Evolutionary conservation across 2,888 invertebrate genomes (phyloP).

Genomic region (Lysandra coridon): DNA sequence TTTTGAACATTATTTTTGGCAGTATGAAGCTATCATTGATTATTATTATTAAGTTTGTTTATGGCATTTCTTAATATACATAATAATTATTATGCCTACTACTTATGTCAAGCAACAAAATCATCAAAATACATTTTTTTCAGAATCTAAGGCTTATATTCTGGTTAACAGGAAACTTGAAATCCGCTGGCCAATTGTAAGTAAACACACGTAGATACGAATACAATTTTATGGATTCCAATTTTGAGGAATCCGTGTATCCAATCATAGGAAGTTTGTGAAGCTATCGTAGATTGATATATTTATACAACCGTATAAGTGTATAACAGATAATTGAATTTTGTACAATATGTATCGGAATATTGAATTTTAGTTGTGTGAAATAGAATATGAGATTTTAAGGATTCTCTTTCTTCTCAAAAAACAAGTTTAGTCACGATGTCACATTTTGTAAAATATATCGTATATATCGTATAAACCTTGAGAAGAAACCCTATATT

Average conservation of each 20-base stretch:
- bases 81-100: too few relatives aligned
- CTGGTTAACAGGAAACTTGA: background rate
- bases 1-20: too few relatives aligned
- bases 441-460: too few relatives aligned
- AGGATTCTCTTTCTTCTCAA: background rate
- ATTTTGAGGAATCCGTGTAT: constrained; percentile 42
- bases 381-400: background rate
- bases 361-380: background rate
- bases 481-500: too few relatives aligned
- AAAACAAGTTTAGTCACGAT: too few relatives aligned
- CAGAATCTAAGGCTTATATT: background rate
- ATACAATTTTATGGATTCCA: constrained; percentile 42
- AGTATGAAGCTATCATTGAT: too few relatives aligned
- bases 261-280: constrained; percentile 36
- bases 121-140: background rate
- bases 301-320: constrained; percentile 21
- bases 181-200: constrained; percentile 40
- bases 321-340: constrained; percentile 16
- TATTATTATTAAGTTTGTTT: too few relatives aligned
- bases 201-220: constrained; percentile 45
- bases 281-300: constrained; percentile 17
- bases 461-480: too few relatives aligned
- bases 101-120: background rate
- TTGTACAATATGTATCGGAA: constrained; percentile 5
- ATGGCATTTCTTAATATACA: too few relatives aligned